Conservation (phyloP, 2,888 invertebrate genomes). For the Melanostoma mellinum region DNA sequence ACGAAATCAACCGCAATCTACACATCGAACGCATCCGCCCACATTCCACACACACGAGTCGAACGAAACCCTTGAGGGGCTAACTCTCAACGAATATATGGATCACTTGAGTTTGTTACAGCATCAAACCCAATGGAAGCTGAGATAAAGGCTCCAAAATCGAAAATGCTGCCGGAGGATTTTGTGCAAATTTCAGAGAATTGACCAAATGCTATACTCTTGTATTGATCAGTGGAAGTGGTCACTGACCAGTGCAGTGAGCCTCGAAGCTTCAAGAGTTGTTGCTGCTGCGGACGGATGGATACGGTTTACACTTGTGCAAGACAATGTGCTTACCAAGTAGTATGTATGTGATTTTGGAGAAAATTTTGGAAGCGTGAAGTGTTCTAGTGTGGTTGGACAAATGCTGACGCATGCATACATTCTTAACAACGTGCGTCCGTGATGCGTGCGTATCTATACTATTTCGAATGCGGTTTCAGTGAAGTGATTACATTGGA, state of each 20-base stretch:
- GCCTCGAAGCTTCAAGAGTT: slow-evolving; percentile 45
- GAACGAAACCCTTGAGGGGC: slow-evolving; percentile 30
- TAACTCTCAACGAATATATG: slow-evolving; percentile 18
- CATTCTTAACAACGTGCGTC: slow-evolving; percentile 38
- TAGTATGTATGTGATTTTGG: slow-evolving; percentile 35
- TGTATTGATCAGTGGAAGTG: slow-evolving; percentile 60
- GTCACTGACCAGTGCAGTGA: slow-evolving; percentile 32
- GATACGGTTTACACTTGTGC: slow-evolving; percentile 61
- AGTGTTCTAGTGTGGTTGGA: slow-evolving; percentile 70
- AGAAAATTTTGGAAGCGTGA: slow-evolving; percentile 68
- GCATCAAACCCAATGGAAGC: slow-evolving; percentile 21
- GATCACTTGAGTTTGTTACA: slow-evolving; percentile 62
- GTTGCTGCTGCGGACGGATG: slow-evolving; percentile 51
- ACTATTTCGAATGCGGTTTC: slow-evolving; percentile 15
- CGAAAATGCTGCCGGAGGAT: slow-evolving; percentile 58
- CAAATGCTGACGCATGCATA: slow-evolving; percentile 54
- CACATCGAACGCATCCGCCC: slow-evolving; percentile 56
- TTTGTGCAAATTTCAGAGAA: slow-evolving; percentile 45
- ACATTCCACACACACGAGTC: slow-evolving; percentile 15
- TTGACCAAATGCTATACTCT: slow-evolving; percentile 46
- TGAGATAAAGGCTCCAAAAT: slow-evolving; percentile 28
- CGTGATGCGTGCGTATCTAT: slow-evolving; percentile 19
- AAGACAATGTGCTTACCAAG: slow-evolving; percentile 67
- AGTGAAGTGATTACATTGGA: slow-evolving; percentile 59
- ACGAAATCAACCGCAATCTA: slow-evolving; percentile 62